Base-by-base conservation (phyloP, 2,888 invertebrate species). In the Drosophila phalerata region DNA sequence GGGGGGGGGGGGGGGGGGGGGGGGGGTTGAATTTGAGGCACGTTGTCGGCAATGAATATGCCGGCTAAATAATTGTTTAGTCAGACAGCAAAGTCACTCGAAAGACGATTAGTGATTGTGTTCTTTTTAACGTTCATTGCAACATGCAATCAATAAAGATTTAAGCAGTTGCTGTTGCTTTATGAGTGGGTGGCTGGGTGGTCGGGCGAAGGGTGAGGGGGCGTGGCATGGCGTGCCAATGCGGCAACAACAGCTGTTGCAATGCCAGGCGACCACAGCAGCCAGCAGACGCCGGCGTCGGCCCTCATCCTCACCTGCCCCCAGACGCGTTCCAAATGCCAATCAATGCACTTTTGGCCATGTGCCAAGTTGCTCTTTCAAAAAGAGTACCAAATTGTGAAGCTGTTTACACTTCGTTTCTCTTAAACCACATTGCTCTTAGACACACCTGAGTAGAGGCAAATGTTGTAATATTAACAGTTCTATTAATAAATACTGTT, bases 281-380 rank as follows among this genome's bases (percentile, higher is more conserved):
- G 88, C 87, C 84, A 88, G 85, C 84, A 88, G 85, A 76, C 84
- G 81, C 81, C 85, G 81, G 72, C 84, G 65, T 53, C 63, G 73
- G 73, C 69, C 67, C 78, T 80, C 84, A 51, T 49, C 81, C 78
- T 60, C 82, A 64, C 43, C 66, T 52, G 47, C 63, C 58, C 63
- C 40, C 55, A 48, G 43, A 60, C 70, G 45, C 58, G 74, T 65
- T 71, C 69, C 71, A 73, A 86, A 84, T 72, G 73, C 77, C 89
- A 85, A 89, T 85, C 87, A 87, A 87, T 85, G 85, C 88, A 87
- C 72, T 83, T 77, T 89, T 90, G 90, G 90, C 91, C 89, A 88
- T 89, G 89, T 90, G 90, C 91, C 91, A 90, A 90, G 89, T 82
- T 85, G 69, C 77, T 80, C 88, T 89, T 85, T 53, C 51, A 15